A percentile compares a stretch with the other conserved stretches of the same genome.
phyloP scores from a whole-genome alignment of 2,113 vertebrate species.

The Puffinus mauretanicus region DNA sequence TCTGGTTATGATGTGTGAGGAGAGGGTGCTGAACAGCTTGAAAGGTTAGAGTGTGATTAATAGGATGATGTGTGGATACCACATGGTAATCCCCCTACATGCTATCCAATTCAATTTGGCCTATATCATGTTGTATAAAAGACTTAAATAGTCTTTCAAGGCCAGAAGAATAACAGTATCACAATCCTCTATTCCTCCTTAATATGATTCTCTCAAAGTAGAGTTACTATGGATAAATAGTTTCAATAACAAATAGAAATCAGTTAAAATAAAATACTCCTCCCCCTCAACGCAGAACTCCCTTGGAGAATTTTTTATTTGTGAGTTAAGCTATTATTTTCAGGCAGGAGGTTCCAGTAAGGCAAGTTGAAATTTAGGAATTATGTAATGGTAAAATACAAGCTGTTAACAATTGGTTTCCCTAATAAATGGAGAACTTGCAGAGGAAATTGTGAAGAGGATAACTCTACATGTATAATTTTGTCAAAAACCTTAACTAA shows the following conservation, averaged over 20 bases:
- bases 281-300: not conserved
- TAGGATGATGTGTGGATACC: not conserved
- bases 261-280: not conserved
- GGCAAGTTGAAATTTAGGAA: not conserved
- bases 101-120: constrained; percentile 21
- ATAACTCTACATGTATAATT: not conserved
- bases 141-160: constrained; percentile 47
- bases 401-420: not conserved
- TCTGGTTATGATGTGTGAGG: not conserved
- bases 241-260: not conserved
- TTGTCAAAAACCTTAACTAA: not conserved
- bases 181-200: not conserved
- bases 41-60: constrained; percentile 44
- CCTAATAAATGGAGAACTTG: not conserved
- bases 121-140: not conserved
- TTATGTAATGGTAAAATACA: not conserved
- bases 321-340: not conserved
- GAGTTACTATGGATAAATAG: not conserved
- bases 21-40: constrained; percentile 27
- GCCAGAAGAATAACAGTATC: constrained; percentile 34
- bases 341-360: not conserved
- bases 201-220: not conserved
- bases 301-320: not conserved
- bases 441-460: not conserved
- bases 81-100: not conserved